Conservation (phyloP, 2,113 vertebrate genomes). For the Protomyctophum bolini region DNA sequence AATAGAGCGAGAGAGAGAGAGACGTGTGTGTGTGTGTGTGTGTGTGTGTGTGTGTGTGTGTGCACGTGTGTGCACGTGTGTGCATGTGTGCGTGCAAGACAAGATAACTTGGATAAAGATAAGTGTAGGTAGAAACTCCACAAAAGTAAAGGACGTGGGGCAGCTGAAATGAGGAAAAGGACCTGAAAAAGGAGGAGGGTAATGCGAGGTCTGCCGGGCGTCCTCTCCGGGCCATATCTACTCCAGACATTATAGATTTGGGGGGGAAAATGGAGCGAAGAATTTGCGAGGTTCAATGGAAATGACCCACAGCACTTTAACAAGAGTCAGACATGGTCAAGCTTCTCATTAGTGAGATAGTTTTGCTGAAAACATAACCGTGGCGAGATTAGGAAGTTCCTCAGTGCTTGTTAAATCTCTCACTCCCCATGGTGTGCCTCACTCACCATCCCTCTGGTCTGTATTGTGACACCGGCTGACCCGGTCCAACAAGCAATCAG, state of each 20-base stretch:
- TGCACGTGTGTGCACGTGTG: no score
- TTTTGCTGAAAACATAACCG: slow-evolving; percentile 31
- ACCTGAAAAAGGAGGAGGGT: slow-evolving; percentile 58
- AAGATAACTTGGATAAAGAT: slow-evolving; percentile 29
- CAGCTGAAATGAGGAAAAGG: slow-evolving; percentile 71
- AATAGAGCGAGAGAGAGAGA: slow-evolving; percentile 66
- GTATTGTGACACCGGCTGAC: background rate
- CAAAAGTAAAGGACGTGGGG: slow-evolving; percentile 66
- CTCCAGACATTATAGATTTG: slow-evolving; percentile 47
- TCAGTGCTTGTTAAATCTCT: slow-evolving; percentile 10
- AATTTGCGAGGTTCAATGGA: slow-evolving; percentile 41
- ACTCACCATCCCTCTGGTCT: background rate
- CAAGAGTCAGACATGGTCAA: slow-evolving; percentile 42
- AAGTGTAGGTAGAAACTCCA: slow-evolving; percentile 71
- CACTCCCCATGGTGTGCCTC: background rate
- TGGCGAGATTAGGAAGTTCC: slow-evolving; percentile 4
- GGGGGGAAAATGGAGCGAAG: slow-evolving; percentile 18
- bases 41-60: no score
- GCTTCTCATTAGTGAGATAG: slow-evolving; percentile 52
- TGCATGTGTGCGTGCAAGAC: no score
- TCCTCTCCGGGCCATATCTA: slow-evolving; percentile 54
- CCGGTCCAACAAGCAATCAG: background rate
- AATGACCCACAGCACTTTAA: slow-evolving; percentile 58
- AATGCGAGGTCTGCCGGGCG: slow-evolving; percentile 67
- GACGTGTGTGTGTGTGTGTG: slow-evolving; percentile 10